Evolutionary conservation across 2,797 vertebrate genomes (phyloP), one percentile per base, ranked within the genome.

Genomic region (Triplophysa bombifrons): DNA sequence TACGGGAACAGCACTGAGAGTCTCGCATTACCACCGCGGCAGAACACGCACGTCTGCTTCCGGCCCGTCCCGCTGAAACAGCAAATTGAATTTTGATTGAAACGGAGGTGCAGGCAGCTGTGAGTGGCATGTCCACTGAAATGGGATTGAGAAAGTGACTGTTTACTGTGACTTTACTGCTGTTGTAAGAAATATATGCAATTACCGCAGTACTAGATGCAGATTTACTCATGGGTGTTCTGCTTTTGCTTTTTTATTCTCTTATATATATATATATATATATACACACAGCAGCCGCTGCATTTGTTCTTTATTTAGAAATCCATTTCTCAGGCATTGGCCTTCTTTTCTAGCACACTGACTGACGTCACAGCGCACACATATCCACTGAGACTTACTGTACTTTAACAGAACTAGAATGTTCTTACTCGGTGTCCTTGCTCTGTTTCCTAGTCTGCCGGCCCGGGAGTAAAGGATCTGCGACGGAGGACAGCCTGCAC

Each of bases 11-110:
- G 73, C 30, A 50, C n/a, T 2, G 2, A 72, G 56, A 61, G 76
- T 61, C 60, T 41, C 1, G 34, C 61, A 50, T 69, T 60, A 51
- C 44, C 41, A 12, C 27, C 71, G 60, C 63, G 22, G 58, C 11
- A 38, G 77, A 61, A 73, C 55, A 70, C 73, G 46, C n/a, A 13
- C 65, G 64, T 76, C 82, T 77, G 69, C 69, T 56, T 71, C 41
- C 19, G 44, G 34, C 44, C 51, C 27, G 17, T 56, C 20, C 56
- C 78, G 69, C 69, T 76, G 72, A 84, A 70, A 61, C 19, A 48
- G 72, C 72, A 81, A 81, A 77, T 84, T 76, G 77, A 74, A 68
- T 68, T 76, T 68, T 71, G 76, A 81, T 83, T 74, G 78, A 75
- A 80, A 74, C 10, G 4, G 69, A 70, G 53, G 25, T 27, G 22